These are phyloP conservation scores for Scarus forsteni DNA, from an alignment of 2,797 vertebrate species.

Conservation along the genomic window DNA sequence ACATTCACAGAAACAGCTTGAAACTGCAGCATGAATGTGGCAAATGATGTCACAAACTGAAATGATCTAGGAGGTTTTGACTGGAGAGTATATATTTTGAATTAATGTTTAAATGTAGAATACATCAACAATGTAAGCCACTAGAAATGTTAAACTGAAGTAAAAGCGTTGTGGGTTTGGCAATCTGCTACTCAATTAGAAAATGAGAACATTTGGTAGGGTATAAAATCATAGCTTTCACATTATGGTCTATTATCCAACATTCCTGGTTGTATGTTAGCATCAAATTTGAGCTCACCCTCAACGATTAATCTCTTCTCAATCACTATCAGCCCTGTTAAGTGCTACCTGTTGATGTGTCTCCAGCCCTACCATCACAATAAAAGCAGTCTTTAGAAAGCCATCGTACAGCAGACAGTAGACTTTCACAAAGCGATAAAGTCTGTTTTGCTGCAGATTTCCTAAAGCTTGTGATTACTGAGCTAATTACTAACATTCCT, in stretches of 20 bases:
- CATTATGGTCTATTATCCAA: slow-evolving; percentile 10
- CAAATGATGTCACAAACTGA: too few relatives aligned
- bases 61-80: too few relatives aligned
- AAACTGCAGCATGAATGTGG: too few relatives aligned
- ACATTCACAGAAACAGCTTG: too few relatives aligned
- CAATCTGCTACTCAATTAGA: slow-evolving; percentile 6
- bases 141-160: too few relatives aligned
- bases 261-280: not conserved
- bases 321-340: not conserved
- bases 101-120: too few relatives aligned
- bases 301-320: not conserved
- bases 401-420: slow-evolving; percentile 41
- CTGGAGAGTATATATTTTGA: too few relatives aligned
- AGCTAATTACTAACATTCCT: slow-evolving; percentile 86
- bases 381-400: slow-evolving; percentile 30
- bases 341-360: slow-evolving; percentile 24
- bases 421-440: slow-evolving; percentile 69
- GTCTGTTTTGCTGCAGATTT: slow-evolving; percentile 79
- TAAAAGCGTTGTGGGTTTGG: not conserved
- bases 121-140: too few relatives aligned
- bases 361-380: slow-evolving; percentile 31
- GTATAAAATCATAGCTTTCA: slow-evolving; percentile 4
- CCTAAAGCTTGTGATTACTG: slow-evolving; percentile 82
- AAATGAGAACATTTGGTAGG: slow-evolving; percentile 18
- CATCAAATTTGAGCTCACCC: not conserved